Percentiles rank a stretch among this genome's conserved stretches.
These are phyloP conservation scores for Australoheros facetus DNA, from an alignment of 2,797 vertebrate genomes.

Conservation along the genomic window DNA sequence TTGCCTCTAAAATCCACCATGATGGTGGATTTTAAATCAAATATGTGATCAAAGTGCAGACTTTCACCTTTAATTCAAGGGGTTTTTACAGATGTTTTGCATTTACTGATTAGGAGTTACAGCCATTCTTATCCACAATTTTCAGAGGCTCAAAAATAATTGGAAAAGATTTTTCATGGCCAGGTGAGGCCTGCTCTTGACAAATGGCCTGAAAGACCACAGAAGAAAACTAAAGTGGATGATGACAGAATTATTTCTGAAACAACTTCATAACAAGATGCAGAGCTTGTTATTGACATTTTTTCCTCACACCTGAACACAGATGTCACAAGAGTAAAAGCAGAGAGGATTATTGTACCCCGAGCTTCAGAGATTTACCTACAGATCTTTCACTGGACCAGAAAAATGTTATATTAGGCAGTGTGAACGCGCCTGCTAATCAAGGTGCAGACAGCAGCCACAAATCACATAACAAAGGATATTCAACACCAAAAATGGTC, in stretches of 20 bases:
- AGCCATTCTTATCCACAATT: neutral
- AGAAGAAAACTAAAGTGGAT: neutral
- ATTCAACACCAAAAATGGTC: neutral
- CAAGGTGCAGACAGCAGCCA: too few relatives aligned
- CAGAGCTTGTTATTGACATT: too few relatives aligned
- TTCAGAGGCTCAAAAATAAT: neutral
- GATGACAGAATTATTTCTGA: too few relatives aligned
- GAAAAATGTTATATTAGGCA: too few relatives aligned
- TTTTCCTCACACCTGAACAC: too few relatives aligned
- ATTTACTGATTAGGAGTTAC: neutral
- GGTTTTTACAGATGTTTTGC: neutral
- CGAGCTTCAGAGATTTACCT: neutral
- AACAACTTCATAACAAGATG: too few relatives aligned
- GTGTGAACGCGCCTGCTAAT: too few relatives aligned
- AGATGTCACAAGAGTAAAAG: neutral
- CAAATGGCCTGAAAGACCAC: neutral
- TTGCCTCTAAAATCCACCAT: neutral
- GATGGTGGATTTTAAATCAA: neutral
- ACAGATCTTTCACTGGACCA: too few relatives aligned
- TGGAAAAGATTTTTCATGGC: neutral
- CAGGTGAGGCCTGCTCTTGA: neutral
- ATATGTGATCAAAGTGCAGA: neutral
- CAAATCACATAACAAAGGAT: too few relatives aligned
- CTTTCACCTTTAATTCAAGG: neutral
- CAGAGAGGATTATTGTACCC: neutral